phyloP scores from a whole-genome alignment of 2,888 invertebrate genomes.

The Ophioninae sp. region DNA sequence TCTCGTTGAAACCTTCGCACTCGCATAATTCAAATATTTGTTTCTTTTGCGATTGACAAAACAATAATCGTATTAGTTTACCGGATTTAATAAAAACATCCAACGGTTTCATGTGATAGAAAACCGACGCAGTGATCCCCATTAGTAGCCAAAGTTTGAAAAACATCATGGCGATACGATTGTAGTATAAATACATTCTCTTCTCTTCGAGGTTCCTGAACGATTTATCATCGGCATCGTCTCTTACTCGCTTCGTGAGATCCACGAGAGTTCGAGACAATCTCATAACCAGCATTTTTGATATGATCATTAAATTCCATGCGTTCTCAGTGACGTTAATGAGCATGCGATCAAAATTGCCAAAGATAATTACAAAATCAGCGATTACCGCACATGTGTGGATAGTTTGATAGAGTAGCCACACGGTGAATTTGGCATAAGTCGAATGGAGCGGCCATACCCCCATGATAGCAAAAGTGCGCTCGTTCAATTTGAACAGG shows the following conservation, averaged over 20 bases:
- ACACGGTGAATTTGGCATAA: slow-evolving; percentile 48
- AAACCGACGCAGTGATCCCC: slow-evolving; percentile 38
- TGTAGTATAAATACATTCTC: slow-evolving; percentile 56
- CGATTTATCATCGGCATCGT: slow-evolving; percentile 38
- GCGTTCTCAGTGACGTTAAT: slow-evolving; percentile 52
- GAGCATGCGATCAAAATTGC: slow-evolving; percentile 49
- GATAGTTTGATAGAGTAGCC: slow-evolving; percentile 50
- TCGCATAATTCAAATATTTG: neutral
- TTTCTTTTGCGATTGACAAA: neutral
- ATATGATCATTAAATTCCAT: slow-evolving; percentile 53
- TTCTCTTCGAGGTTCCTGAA: slow-evolving; percentile 44
- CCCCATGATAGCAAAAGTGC: slow-evolving; percentile 56
- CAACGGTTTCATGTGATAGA: slow-evolving; percentile 53
- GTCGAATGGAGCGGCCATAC: slow-evolving; percentile 56
- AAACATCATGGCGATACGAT: slow-evolving; percentile 47
- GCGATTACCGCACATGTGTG: slow-evolving; percentile 51
- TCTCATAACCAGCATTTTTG: slow-evolving; percentile 56
- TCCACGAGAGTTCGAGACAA: slow-evolving; percentile 47
- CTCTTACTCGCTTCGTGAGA: slow-evolving; percentile 31
- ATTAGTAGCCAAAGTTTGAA: slow-evolving; percentile 47
- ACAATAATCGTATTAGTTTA: slow-evolving; percentile 23
- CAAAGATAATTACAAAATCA: slow-evolving; percentile 51
- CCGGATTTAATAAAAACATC: slow-evolving; percentile 53
- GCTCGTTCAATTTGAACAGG: slow-evolving; percentile 54
- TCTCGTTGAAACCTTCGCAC: neutral